Conservation (phyloP, 2,888 invertebrate genomes). For the Sturmia bella region DNA sequence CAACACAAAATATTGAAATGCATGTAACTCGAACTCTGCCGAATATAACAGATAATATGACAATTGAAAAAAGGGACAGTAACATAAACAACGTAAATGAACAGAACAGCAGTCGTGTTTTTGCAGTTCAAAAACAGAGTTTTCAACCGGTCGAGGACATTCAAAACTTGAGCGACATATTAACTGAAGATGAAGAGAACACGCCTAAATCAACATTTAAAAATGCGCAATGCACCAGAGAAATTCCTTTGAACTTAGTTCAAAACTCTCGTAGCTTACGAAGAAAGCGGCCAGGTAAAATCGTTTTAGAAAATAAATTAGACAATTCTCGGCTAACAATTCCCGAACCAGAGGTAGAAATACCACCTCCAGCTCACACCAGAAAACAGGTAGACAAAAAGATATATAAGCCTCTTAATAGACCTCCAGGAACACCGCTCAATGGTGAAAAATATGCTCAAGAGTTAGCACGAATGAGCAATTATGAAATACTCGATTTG, state of each 20-base stretch:
- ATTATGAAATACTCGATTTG: conserved; percentile 77
- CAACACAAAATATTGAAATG: conserved; percentile 30
- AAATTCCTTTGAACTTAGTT: conserved; percentile 67
- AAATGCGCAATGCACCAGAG: conserved; percentile 4
- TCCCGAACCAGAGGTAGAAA: conserved; percentile 42
- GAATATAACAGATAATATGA: too few species aligned
- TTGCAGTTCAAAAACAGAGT: neutral
- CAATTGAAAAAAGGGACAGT: neutral
- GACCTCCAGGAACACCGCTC: conserved; percentile 73
- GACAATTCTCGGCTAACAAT: conserved; percentile 15
- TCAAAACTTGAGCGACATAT: conserved; percentile 56
- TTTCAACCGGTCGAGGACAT: conserved; percentile 34
- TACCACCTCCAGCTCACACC: conserved; percentile 33
- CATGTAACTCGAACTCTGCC: conserved; percentile 57
- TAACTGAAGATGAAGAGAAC: conserved; percentile 70
- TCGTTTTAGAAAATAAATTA: conserved; percentile 5
- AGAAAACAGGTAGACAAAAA: neutral
- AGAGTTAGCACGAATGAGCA: conserved; percentile 76
- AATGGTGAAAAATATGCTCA: conserved; percentile 77
- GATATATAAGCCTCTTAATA: conserved; percentile 71
- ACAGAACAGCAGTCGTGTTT: too few species aligned
- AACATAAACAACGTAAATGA: neutral
- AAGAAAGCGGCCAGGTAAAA: conserved; percentile 33
- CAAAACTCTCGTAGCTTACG: neutral
- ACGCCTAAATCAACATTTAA: neutral